phyloP scores from a whole-genome alignment of 2,797 vertebrate species.

The Peromyscus eremicus region DNA sequence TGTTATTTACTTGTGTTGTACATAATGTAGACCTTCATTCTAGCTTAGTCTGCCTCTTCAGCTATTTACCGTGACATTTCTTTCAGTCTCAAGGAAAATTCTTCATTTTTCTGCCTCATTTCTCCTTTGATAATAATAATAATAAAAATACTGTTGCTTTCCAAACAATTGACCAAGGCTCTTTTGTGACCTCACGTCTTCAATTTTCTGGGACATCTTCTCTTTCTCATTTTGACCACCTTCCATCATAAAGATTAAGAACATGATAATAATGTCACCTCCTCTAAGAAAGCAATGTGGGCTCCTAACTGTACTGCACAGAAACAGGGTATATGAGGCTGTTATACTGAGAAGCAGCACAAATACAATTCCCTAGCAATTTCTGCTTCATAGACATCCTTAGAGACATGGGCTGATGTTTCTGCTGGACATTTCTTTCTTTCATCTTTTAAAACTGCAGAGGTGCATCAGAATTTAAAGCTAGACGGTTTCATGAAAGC shows the following conservation, averaged over 20 bases:
- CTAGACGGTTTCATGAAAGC: constrained; percentile 50
- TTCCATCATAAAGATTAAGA: background rate
- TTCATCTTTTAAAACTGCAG: background rate
- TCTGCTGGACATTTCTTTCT: background rate
- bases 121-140: constrained; percentile 45
- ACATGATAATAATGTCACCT: background rate
- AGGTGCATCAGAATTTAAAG: constrained; percentile 45
- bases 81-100: constrained; percentile 35
- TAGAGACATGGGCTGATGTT: background rate
- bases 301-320: background rate
- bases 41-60: background rate
- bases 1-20: constrained; percentile 1
- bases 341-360: background rate
- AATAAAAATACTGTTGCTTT: constrained; percentile 47
- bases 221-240: constrained; percentile 5
- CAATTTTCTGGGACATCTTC: background rate
- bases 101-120: constrained; percentile 64
- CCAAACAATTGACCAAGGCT: constrained; percentile 23
- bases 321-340: background rate
- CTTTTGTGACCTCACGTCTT: constrained; percentile 40
- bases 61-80: constrained; percentile 47
- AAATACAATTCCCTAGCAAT: background rate
- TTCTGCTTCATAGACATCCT: background rate
- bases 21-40: background rate
- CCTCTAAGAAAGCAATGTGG: background rate